Evolutionary conservation across 2,797 vertebrate genomes (phyloP).

Genomic region (Buphagus erythrorhynchus): DNA sequence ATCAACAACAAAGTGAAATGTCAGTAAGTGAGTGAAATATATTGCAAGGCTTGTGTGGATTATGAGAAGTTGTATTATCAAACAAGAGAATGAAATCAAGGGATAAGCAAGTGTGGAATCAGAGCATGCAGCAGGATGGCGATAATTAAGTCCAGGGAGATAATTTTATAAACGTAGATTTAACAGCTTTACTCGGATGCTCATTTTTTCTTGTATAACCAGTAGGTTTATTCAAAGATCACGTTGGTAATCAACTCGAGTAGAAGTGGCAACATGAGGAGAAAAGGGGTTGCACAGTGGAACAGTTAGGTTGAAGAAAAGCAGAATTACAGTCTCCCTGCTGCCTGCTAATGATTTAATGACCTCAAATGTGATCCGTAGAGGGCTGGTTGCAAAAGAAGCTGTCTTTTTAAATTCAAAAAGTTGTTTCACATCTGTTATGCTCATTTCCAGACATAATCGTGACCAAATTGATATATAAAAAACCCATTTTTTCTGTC

Average conservation of each 20-base stretch:
- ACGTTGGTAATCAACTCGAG: background rate
- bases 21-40: background rate
- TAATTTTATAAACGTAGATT: background rate
- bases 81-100: slow-evolving; percentile 3
- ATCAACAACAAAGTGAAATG: slow-evolving; percentile 22
- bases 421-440: background rate
- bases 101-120: background rate
- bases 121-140: background rate
- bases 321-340: background rate
- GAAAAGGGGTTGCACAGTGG: background rate
- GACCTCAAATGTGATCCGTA: background rate
- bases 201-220: background rate
- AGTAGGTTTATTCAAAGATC: background rate
- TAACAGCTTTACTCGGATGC: background rate
- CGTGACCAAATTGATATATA: background rate
- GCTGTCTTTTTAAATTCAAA: background rate
- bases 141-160: background rate
- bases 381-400: background rate
- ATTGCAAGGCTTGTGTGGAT: background rate
- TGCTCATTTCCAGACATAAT: background rate
- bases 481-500: background rate
- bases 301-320: background rate
- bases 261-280: background rate
- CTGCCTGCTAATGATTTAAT: slow-evolving; percentile 2
- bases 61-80: background rate